Evolutionary conservation across 2,888 invertebrate genomes (phyloP).

Genomic region (Idaea straminata): DNA sequence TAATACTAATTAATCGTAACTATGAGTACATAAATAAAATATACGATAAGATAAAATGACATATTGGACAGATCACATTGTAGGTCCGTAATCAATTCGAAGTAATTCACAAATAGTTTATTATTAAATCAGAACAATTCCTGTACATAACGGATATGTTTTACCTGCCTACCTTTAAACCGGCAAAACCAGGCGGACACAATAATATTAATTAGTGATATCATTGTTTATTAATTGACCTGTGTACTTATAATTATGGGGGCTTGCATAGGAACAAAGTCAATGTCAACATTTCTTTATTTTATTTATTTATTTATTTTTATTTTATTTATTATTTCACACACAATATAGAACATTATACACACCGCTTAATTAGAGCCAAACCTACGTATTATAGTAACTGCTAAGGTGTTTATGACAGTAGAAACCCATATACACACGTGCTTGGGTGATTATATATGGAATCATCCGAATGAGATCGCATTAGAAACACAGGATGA

Average conservation of each 20-base stretch:
- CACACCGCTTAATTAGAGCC: no score
- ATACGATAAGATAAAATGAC: neutral
- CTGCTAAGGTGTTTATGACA: no score
- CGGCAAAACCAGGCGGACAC: conserved; percentile 31
- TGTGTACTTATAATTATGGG: conserved; percentile 30
- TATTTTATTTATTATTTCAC: no score
- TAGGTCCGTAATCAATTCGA: conserved; percentile 62
- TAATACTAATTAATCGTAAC: conserved; percentile 26
- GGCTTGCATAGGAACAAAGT: neutral
- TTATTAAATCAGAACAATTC: conserved; percentile 69
- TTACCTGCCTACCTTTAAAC: conserved; percentile 20
- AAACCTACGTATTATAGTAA: no score
- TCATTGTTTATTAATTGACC: conserved; percentile 23
- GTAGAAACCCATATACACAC: no score
- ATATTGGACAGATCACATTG: conserved; percentile 17
- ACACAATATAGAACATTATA: no score
- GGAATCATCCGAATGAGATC: no score
- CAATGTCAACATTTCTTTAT: neutral
- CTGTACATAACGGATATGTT: conserved; percentile 60
- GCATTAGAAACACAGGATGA: no score
- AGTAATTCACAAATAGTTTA: conserved; percentile 61
- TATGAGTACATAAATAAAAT: conserved; percentile 27
- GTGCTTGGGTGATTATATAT: no score
- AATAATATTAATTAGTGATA: conserved; percentile 31
- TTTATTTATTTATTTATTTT: no score